These are phyloP conservation scores for Apus apus DNA, from an alignment of 2,113 vertebrate genomes.

Conservation along the genomic window DNA sequence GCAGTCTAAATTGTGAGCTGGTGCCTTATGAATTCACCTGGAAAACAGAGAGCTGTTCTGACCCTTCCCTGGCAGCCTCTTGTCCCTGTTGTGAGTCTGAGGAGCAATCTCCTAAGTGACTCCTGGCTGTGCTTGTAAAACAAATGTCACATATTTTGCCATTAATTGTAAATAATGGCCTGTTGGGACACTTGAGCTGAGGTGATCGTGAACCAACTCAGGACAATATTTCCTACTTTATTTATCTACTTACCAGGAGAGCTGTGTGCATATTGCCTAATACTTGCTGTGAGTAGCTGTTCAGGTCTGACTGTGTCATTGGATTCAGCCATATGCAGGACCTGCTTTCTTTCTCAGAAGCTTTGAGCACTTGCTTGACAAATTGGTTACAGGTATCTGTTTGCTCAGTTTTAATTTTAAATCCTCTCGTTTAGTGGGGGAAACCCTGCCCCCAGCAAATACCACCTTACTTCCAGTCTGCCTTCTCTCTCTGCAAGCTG, in stretches of 20 bases:
- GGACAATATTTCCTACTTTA: neutral
- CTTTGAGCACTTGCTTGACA: neutral
- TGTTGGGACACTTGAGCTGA: neutral
- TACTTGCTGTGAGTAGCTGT: neutral
- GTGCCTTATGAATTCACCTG: neutral
- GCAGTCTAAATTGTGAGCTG: fast-evolving
- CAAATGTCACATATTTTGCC: neutral
- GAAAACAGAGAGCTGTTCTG: neutral
- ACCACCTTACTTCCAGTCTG: neutral
- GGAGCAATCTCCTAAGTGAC: neutral
- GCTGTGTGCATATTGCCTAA: fast-evolving
- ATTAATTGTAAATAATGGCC: neutral
- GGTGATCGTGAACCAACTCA: neutral
- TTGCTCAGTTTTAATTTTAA: neutral
- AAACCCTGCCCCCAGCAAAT: neutral
- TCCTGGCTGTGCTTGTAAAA: neutral
- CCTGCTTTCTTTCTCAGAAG: neutral
- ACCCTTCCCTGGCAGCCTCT: neutral
- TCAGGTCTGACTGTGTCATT: neutral
- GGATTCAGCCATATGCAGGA: neutral
- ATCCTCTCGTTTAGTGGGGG: neutral
- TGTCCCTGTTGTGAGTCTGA: neutral
- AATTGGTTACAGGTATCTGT: neutral
- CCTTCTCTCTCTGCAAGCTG: neutral
- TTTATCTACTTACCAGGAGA: neutral